These are phyloP conservation scores for Ammodytes dubius DNA, from an alignment of 2,113 vertebrate species.

Conservation along the genomic window DNA sequence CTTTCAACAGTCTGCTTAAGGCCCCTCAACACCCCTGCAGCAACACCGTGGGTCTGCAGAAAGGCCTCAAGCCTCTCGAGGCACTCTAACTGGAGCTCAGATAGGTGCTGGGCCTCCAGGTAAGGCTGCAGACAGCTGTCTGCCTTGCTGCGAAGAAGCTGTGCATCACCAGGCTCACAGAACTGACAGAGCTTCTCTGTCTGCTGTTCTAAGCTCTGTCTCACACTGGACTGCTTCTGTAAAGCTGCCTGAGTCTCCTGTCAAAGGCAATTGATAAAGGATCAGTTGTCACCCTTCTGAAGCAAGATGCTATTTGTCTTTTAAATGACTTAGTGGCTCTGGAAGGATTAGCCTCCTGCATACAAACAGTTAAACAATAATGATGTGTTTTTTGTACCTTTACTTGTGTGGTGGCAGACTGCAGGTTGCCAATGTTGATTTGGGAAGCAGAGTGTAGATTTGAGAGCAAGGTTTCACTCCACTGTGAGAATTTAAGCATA, in stretches of 20 bases:
- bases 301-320: neutral
- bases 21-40: constrained; percentile 80
- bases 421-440: constrained; percentile 86
- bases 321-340: neutral
- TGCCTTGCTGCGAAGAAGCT: constrained; percentile 84
- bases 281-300: constrained; percentile 10
- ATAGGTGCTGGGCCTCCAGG: constrained; percentile 88
- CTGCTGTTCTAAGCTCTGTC: constrained; percentile 86
- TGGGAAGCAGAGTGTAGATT: constrained; percentile 88
- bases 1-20: constrained; percentile 90
- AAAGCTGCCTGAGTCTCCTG: constrained; percentile 88
- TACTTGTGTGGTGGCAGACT: constrained; percentile 81
- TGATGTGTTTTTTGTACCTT: constrained; percentile 84
- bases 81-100: constrained; percentile 85
- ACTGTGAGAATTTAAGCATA: constrained; percentile 91
- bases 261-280: constrained; percentile 18
- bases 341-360: neutral
- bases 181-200: constrained; percentile 84
- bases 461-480: constrained; percentile 91
- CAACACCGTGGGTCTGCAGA: constrained; percentile 82
- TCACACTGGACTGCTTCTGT: constrained; percentile 83
- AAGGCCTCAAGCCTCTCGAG: constrained; percentile 87
- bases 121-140: constrained; percentile 92
- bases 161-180: constrained; percentile 85
- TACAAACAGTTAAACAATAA: neutral